Evolutionary conservation across 2,113 vertebrate species (phyloP), one percentile per base, ranked within the genome.

Genomic region (Callipepla squamata): DNA sequence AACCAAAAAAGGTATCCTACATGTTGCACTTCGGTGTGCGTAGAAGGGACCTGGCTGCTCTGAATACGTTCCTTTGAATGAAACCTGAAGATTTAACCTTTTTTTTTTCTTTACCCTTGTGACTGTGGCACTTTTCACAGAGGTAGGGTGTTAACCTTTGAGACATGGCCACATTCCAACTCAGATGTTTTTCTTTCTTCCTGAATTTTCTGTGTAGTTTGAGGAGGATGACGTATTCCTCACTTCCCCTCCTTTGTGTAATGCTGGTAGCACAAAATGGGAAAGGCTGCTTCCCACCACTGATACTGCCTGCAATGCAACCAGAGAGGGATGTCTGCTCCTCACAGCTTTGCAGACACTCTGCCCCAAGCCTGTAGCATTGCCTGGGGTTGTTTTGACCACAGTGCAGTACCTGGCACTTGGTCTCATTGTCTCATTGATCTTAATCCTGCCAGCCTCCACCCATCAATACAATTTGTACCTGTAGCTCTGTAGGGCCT

Each of bases 201-300:
- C 86, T 94, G 81, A 85, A 67, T 90, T 96, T 94, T 95, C 89
- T 93, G 88, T 87, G 80, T 82, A 93, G 85, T 95, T 93, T 89
- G 79, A 81, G 73, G 28, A 50, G 83, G 23, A 78, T 93, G 93
- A 97, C 84, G 89, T 95, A 93, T 93, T 93, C 50, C 73, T 93
- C 77, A 57, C 81, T 96, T 95, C 89, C 94, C 78, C 75, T 95
- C 85, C 85, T 94, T 94, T 95, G 93, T 96, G 55, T 85, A 90
- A 91, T 66, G 51, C 80, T 94, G 66, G 77, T 95, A 92, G 80
- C 73, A 79, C 62, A 90, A 62, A 94, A 92, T 66, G 86, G 80
- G 69, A 92, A 89, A 53, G 89, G 61, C 83, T 93, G 72, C 80
- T 94, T 96, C 72, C 91, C 93, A 84, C 85, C 55, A 34, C 65